Base-by-base conservation (phyloP, 2,797 vertebrate genomes). In the Anguilla pacifica region DNA sequence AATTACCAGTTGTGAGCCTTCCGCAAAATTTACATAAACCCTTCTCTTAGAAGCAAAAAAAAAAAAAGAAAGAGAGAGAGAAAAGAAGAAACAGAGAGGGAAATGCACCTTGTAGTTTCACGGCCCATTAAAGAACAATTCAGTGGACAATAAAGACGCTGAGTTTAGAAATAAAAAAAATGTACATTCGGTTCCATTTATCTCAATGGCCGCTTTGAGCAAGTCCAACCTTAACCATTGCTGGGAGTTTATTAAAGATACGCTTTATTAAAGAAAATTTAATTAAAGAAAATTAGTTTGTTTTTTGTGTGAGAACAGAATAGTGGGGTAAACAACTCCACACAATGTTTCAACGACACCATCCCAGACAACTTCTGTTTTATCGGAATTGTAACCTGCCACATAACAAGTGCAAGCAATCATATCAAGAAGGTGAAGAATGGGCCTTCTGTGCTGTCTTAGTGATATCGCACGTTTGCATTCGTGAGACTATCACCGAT, bases 21-120 rank as follows among this genome's bases (percentile, higher is more conserved):
- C 13, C 25, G n/a, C 15, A 51, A 43, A 11, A 92, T 92, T 91
- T 92, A 90, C 92, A 93, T 93, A 89, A 92, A 94, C 85, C 89
- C 79, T 86, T 4, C 72, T 92, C 87, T 90, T 89, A 46, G 57
- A 84, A 87, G 77, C 22, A 85, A 89, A 85, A 83, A 77, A 61
- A 64, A 19, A 17, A 15, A 87, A 88, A 88, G 46, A 70, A 7
- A 43, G 11, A 46, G 6, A 51, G 31, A 86, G 53, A 46, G 72
- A 31, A 43, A 53, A 53, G 1, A 57, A 25, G 5, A 84, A 85
- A 85, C 31, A 17, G 25, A 15, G 43, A 19, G 72, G 72, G 31
- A 59, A 39, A 88, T 51, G 10, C 43, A 43, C 61, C n/a, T 25
- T 59, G 55, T 51, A 83, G 70, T 86, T 72, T 85, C 51, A 67